Evolutionary conservation across 2,888 invertebrate species (phyloP).

Genomic region (Habroteleia sp.): DNA sequence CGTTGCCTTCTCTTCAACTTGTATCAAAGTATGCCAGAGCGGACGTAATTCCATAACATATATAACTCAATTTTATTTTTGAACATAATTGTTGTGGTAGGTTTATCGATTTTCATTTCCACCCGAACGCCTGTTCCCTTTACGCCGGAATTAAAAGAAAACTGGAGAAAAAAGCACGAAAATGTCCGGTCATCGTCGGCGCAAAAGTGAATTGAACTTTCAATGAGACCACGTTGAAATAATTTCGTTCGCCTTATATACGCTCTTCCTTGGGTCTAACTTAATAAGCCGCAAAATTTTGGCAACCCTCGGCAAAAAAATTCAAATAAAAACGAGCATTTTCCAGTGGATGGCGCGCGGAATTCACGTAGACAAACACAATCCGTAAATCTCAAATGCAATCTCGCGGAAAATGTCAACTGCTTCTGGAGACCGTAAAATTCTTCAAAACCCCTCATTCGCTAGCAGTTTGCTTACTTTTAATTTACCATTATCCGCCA

Average conservation of each 20-base stretch:
- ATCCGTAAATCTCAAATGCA: conserved; percentile 13
- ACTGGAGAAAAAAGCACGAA: not conserved
- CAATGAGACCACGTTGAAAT: conserved; percentile 18
- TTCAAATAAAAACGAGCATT: conserved; percentile 11
- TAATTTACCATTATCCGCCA: conserved; percentile 10
- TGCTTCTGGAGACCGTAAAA: conserved; percentile 3
- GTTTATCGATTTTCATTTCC: conserved; percentile 3
- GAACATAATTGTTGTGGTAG: not conserved
- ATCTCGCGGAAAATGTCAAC: conserved; percentile 34
- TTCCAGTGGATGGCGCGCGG: conserved; percentile 1
- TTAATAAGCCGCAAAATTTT: conserved; percentile 26
- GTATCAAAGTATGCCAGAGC: conserved; percentile 14
- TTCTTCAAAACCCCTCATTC: conserved; percentile 5
- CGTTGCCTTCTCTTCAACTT: conserved; percentile 11
- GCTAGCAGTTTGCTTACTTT: conserved; percentile 12
- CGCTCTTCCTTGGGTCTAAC: conserved; percentile 11
- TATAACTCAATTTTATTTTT: conserved; percentile 7
- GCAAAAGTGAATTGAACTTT: conserved; percentile 8
- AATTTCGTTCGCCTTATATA: conserved; percentile 8
- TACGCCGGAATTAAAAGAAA: not conserved
- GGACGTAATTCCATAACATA: conserved; percentile 8
- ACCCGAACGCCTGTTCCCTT: not conserved
- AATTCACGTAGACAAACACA: conserved; percentile 23
- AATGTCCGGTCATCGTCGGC: not conserved
- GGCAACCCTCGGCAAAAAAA: not conserved